phyloP scores from a whole-genome alignment of 1,140 invertebrate genomes.

The Ctenoplectra terminalis region DNA sequence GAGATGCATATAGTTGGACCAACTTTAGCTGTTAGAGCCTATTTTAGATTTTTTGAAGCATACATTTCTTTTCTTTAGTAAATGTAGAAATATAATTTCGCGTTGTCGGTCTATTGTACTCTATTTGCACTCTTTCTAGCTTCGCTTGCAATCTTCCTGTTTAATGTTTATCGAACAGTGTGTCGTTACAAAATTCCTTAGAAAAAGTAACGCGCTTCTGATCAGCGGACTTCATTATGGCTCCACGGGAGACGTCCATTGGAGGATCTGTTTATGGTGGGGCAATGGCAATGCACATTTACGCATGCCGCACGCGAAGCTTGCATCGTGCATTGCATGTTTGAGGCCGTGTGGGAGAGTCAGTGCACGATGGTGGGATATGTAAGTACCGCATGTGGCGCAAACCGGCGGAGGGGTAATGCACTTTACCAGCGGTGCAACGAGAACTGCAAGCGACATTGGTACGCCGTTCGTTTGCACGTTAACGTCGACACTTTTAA shows the following conservation, averaged over 20 bases:
- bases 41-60: too few relatives aligned
- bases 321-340: slow-evolving; percentile 53
- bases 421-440: slow-evolving; percentile 38
- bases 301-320: slow-evolving; percentile 64
- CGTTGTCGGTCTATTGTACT: too few relatives aligned
- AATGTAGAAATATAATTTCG: too few relatives aligned
- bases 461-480: slow-evolving; percentile 63
- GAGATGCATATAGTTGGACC: too few relatives aligned
- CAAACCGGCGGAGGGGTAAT: slow-evolving; percentile 44
- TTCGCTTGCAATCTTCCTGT: not conserved
- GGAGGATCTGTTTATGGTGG: slow-evolving; percentile 55
- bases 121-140: not conserved
- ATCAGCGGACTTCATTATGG: slow-evolving; percentile 35
- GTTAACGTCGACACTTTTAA: not conserved
- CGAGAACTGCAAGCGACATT: slow-evolving; percentile 75
- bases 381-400: slow-evolving; percentile 25
- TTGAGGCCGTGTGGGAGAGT: slow-evolving; percentile 55
- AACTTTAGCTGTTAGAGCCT: not conserved
- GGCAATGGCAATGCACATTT: slow-evolving; percentile 75
- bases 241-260: slow-evolving; percentile 45
- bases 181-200: not conserved
- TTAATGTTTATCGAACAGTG: not conserved
- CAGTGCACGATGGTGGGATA: slow-evolving; percentile 46
- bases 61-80: too few relatives aligned
- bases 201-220: not conserved